phyloP scores from a whole-genome alignment of 2,888 invertebrate species.

The Panzeria rudis region DNA sequence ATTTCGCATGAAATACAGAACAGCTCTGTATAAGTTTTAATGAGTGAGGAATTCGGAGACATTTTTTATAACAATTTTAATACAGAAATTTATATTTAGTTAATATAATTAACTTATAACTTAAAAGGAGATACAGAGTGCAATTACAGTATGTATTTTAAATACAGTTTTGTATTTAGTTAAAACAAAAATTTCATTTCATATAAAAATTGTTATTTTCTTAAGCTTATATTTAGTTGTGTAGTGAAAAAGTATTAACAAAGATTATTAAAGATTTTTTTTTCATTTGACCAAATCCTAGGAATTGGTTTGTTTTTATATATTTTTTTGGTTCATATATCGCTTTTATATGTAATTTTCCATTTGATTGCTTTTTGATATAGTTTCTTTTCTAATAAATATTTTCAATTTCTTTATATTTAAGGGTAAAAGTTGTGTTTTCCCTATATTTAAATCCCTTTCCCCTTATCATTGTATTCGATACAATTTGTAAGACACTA shows the following conservation, averaged over 20 bases:
- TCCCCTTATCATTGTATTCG: conserved; percentile 1
- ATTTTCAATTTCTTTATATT: conserved; percentile 31
- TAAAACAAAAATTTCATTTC: conserved; percentile 37
- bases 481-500: conserved; percentile 70
- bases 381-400: conserved; percentile 38
- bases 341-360: conserved; percentile 67
- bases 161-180: background rate
- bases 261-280: background rate
- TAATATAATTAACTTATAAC: conserved; percentile 69
- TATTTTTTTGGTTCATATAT: conserved; percentile 14
- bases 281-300: background rate
- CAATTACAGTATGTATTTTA: conserved; percentile 79
- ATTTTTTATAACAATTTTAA: conserved; percentile 44
- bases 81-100: background rate
- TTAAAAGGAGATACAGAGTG: conserved; percentile 82
- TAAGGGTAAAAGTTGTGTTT: conserved; percentile 4
- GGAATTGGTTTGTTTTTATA: background rate
- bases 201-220: background rate
- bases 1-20: background rate
- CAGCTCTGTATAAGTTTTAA: background rate
- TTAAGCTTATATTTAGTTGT: background rate
- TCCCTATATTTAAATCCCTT: background rate
- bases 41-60: background rate
- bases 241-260: background rate
- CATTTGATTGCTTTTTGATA: conserved; percentile 72